Conservation (phyloP, 2,888 invertebrate genomes). For the Drosophila lutescens region DNA sequence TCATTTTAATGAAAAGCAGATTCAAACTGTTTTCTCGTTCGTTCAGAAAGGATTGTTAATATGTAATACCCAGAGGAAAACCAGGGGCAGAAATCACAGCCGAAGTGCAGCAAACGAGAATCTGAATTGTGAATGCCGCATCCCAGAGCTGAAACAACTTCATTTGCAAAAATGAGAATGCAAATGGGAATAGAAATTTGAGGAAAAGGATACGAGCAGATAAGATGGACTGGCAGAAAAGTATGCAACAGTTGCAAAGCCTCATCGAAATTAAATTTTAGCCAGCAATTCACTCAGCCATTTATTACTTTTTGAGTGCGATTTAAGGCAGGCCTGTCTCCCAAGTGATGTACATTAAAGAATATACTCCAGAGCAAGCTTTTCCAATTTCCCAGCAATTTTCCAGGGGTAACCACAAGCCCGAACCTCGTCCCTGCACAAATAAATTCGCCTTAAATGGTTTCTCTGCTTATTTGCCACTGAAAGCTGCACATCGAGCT, state of each 20-base stretch:
- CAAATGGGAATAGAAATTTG: slow-evolving; percentile 12
- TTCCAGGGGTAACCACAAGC: slow-evolving; percentile 33
- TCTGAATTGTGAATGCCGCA: slow-evolving; percentile 25
- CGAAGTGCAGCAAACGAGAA: slow-evolving; percentile 4
- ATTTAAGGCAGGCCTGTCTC: slow-evolving; percentile 2
- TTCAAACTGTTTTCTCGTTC: slow-evolving; percentile 15
- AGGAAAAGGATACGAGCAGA: neutral
- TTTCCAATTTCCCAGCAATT: slow-evolving; percentile 20
- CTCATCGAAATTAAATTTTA: slow-evolving; percentile 6
- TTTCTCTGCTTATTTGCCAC: slow-evolving; percentile 38
- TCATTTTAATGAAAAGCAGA: slow-evolving; percentile 56
- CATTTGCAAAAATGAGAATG: slow-evolving; percentile 24
- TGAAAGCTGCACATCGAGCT: slow-evolving; percentile 25
- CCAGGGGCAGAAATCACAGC: slow-evolving; percentile 5
- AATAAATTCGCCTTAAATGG: slow-evolving; percentile 37
- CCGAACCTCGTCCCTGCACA: slow-evolving; percentile 7
- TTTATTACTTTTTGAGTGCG: slow-evolving; percentile 14
- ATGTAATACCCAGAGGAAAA: slow-evolving; percentile 22
- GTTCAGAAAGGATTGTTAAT: slow-evolving; percentile 32
- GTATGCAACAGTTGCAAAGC: slow-evolving; percentile 17
- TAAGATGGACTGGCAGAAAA: neutral
- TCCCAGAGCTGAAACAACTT: slow-evolving; percentile 13
- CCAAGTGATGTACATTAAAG: slow-evolving; percentile 8
- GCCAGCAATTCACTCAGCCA: slow-evolving; percentile 6
- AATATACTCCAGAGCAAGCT: slow-evolving; percentile 2